A percentile compares a stretch with the other conserved stretches of the same genome.
Conservation (phyloP, 1,140 invertebrate genomes). For the Pseudomyrmex pallidus region DNA sequence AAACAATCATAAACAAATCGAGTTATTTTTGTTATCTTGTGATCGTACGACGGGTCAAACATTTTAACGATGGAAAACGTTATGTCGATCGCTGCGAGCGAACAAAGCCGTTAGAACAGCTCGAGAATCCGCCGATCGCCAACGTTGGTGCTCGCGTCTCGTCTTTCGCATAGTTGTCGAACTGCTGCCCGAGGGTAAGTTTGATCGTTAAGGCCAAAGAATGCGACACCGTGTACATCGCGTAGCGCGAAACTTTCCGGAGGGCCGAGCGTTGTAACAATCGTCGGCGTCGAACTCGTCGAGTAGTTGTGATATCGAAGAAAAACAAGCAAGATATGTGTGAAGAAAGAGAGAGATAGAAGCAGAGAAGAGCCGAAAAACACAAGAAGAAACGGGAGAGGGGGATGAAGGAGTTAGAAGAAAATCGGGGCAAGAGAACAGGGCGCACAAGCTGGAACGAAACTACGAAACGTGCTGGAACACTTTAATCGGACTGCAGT, state of each 20-base stretch:
- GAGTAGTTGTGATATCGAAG: conserved; percentile 30
- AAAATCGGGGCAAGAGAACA: conserved; percentile 30
- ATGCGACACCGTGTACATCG: conserved; percentile 37
- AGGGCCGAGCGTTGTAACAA: conserved; percentile 52
- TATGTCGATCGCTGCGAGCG: neutral
- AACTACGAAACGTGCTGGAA: conserved; percentile 34
- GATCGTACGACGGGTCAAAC: neutral
- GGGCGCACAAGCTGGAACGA: conserved; percentile 30
- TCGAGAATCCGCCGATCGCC: conserved; percentile 35
- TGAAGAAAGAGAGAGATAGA: neutral
- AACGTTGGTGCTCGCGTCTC: conserved; percentile 17
- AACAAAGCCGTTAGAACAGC: conserved; percentile 11
- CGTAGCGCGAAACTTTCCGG: conserved; percentile 58
- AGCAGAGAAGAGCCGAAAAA: conserved; percentile 4
- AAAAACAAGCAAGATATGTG: neutral
- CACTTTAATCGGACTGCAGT: conserved; percentile 60
- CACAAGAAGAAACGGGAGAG: neutral
- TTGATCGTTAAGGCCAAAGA: conserved; percentile 60
- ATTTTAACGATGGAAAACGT: neutral
- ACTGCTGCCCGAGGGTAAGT: conserved; percentile 32
- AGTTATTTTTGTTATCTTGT: neutral
- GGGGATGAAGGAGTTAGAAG: conserved; percentile 7
- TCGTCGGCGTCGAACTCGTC: conserved; percentile 40
- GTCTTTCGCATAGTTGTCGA: conserved; percentile 45
- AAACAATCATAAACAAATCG: neutral